Conservation (phyloP, 2,113 vertebrate genomes). For the Steatornis caripensis region DNA sequence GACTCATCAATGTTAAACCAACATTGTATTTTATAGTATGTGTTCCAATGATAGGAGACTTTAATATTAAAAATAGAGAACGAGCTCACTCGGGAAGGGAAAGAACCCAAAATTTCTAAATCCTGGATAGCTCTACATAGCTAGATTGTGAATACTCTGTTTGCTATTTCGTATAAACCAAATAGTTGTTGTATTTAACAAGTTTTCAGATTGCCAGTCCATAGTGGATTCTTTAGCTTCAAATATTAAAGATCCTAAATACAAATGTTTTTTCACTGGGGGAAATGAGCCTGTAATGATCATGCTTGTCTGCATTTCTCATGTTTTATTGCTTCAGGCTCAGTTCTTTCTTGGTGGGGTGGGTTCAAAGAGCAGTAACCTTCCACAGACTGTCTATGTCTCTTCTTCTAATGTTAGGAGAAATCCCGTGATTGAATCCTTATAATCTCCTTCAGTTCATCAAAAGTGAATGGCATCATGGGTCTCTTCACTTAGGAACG, state of each 20-base stretch:
- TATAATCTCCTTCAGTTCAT: background rate
- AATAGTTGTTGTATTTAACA: background rate
- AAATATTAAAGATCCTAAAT: background rate
- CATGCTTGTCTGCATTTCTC: background rate
- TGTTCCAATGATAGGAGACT: background rate
- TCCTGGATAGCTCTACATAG: background rate
- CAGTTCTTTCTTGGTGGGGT: background rate
- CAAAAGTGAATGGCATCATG: background rate
- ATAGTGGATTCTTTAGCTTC: background rate
- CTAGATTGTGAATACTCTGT: background rate
- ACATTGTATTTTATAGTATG: background rate
- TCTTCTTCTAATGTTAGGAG: background rate
- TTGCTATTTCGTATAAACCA: background rate
- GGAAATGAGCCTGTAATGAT: background rate
- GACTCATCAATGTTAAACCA: constrained; percentile 17
- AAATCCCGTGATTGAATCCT: background rate
- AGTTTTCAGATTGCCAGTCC: background rate
- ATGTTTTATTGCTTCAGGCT: background rate
- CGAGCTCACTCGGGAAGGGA: background rate
- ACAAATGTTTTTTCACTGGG: background rate
- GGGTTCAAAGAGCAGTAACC: background rate
- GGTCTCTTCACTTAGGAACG: background rate
- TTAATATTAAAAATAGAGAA: background rate
- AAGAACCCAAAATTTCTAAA: background rate
- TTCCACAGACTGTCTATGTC: background rate